These are phyloP conservation scores for Cremastobaeus sp. DNA, from an alignment of 2,888 invertebrate genomes.

Conservation along the genomic window DNA sequence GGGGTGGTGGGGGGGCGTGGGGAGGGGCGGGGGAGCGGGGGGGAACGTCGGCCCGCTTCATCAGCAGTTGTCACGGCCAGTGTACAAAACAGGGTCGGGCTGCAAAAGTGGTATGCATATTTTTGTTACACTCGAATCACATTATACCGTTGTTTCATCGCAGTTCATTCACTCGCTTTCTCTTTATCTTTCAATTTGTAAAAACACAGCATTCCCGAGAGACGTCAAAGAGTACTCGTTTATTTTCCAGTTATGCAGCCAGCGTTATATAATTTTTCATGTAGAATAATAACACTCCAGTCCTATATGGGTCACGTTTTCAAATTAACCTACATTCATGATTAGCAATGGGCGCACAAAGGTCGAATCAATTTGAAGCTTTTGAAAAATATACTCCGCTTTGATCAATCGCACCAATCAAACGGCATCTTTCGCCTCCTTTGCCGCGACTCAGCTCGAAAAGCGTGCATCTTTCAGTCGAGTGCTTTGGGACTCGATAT, in stretches of 20 bases:
- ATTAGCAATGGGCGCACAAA: slow-evolving; percentile 35
- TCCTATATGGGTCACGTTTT: slow-evolving; percentile 24
- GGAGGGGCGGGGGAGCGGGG: too few relatives aligned
- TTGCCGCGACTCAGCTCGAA: too few relatives aligned
- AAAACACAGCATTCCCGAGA: background rate
- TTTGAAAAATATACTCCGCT: slow-evolving; percentile 49
- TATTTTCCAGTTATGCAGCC: slow-evolving; percentile 22
- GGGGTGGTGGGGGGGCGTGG: too few relatives aligned
- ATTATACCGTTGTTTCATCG: too few relatives aligned
- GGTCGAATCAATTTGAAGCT: slow-evolving; percentile 45
- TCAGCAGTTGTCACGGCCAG: too few relatives aligned
- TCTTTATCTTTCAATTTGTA: background rate
- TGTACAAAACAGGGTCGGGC: too few relatives aligned
- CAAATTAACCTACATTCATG: slow-evolving; percentile 30
- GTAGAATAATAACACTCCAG: slow-evolving; percentile 19
- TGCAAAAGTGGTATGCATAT: too few relatives aligned
- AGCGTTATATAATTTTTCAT: slow-evolving; percentile 7
- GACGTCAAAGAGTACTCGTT: slow-evolving; percentile 26
- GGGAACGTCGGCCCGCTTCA: too few relatives aligned
- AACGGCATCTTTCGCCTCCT: slow-evolving; percentile 50
- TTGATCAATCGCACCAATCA: slow-evolving; percentile 53
- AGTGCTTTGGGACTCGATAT: too few relatives aligned
- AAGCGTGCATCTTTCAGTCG: too few relatives aligned
- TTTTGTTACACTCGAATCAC: too few relatives aligned
- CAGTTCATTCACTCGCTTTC: slow-evolving; percentile 7